Evolutionary conservation across 2,888 invertebrate genomes (phyloP).

Genomic region (Trisateles emortualis): DNA sequence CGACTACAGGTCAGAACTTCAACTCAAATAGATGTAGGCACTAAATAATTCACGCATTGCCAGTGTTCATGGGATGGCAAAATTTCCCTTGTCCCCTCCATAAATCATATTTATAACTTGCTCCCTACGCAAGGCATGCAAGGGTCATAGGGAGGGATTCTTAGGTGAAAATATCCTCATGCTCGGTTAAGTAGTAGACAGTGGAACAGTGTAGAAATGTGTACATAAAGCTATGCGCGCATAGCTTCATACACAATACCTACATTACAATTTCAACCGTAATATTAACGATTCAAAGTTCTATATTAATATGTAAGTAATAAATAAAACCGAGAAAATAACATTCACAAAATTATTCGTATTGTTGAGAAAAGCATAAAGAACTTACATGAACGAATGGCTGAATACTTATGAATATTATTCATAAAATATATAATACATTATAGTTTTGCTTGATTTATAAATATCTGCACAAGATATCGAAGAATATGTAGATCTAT

Average conservation of each 20-base stretch:
- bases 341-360: neutral
- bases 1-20: too few species aligned
- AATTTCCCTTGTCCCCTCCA: neutral
- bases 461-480: too few species aligned
- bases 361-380: constrained; percentile 3
- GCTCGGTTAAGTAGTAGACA: constrained; percentile 4
- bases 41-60: neutral
- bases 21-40: neutral
- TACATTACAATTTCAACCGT: neutral
- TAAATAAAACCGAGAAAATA: neutral
- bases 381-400: neutral
- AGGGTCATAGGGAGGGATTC: too few species aligned
- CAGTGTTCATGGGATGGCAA: neutral
- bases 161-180: constrained; percentile 13
- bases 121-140: too few species aligned
- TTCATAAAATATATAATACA: neutral
- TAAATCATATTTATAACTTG: neutral
- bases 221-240: neutral
- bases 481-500: too few species aligned
- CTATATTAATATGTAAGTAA: too few species aligned
- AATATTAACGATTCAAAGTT: too few species aligned
- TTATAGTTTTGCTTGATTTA: neutral
- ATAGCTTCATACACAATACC: constrained; percentile 1
- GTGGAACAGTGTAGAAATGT: neutral
- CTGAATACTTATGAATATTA: constrained; percentile 1